Evolutionary conservation across 2,113 vertebrate species (phyloP).

Genomic region (western clawed frog (Xenopus tropicalis)): UCB_Xtro_10.0 CM004444.2:11108501-11109000

Average conservation of each 20-base stretch:
- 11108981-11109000: too few relatives aligned
- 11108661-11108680: conserved; percentile 28
- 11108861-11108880: too few relatives aligned
- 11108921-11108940: too few relatives aligned
- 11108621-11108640: conserved; percentile 95
- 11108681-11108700: conserved; percentile 43
- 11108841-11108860: too few relatives aligned
- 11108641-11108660: conserved; percentile 79
- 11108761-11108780: neutral
- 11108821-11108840: too few relatives aligned
- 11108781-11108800: too few relatives aligned
- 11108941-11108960: too few relatives aligned
- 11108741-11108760: neutral
- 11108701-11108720: conserved; percentile 15
- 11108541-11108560: conserved; percentile 93
- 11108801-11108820: too few relatives aligned
- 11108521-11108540: conserved; percentile 92
- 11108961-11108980: too few relatives aligned
- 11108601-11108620: conserved; percentile 95
- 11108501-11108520: conserved; percentile 95
- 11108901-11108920: too few relatives aligned
- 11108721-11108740: neutral
- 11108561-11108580: conserved; percentile 98
- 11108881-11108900: too few relatives aligned
- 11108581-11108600: conserved; percentile 98